Base-by-base conservation (phyloP, 2,888 invertebrate genomes). In the Leptinotarsa rubiginosa region DNA sequence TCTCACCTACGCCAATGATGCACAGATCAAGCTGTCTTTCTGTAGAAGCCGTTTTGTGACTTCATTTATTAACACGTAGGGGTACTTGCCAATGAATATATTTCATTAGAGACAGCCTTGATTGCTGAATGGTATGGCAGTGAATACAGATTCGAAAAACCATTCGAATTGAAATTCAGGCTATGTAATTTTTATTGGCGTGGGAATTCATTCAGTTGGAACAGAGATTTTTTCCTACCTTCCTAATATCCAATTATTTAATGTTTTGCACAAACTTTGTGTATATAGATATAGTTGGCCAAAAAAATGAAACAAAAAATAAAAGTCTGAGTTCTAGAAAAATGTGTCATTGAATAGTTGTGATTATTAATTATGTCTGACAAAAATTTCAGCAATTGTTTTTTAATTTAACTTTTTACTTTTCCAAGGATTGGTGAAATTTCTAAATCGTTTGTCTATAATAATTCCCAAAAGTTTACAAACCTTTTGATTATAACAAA, bases 61-160 rank as follows among this genome's bases (percentile, higher is more conserved):
- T 31, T 18, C 62, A 31, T 62, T 62, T 31, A 62, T 31, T n/a
- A 62, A 62, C 62, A 62, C 62, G 62, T 62, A 62, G 62, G 31
- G 25, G 41, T 62, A 62, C 62, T 62, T n/a, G 62, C n/a, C 62
- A 62, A n/a, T 62, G 18, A 62, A 31, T 62, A 31, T 62, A 31
- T 62, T 62, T 31, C 31, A 62, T 62, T n/a, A 62, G 50, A 62
- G 31, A 41, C 31, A 62, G 62, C 62, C n/a, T 41, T 62, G 62
- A 62, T 62, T 62, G 13, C 41, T 62, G n/a, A 62, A 5, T 25
- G 10, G 25, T 62, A 31, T 31, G 31, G 62, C n/a, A 31, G n/a
- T 62, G 62, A 62, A 62, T 62, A 62, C 25, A 7, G 31, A 62
- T 56, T 62, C 41, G 10, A 62, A 31, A 62, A 62, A 41, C n/a